Evolutionary conservation across 1,140 invertebrate genomes (phyloP).

Genomic region (Drosophila persimilis): DNA sequence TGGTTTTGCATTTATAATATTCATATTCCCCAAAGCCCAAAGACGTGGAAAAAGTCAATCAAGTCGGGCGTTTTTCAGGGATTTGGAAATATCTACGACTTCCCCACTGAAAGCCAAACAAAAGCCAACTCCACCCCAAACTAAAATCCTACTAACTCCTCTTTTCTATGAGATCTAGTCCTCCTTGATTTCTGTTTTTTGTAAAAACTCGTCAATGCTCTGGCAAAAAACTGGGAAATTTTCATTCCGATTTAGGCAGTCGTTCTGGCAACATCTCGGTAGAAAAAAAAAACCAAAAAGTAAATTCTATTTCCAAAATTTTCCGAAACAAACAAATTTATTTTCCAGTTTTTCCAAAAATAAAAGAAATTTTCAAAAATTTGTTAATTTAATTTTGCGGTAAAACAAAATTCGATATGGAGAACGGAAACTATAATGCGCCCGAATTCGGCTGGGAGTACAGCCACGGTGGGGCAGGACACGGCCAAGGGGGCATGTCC

Average conservation of each 20-base stretch:
- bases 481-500: background rate
- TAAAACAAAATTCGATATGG: conserved; percentile 33
- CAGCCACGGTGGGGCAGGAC: conserved; percentile 8
- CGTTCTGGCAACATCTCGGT: conserved; percentile 28
- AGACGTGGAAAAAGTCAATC: background rate
- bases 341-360: background rate
- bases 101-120: too few relatives aligned
- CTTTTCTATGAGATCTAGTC: too few relatives aligned
- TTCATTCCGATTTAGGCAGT: conserved; percentile 41
- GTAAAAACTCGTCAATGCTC: too few relatives aligned
- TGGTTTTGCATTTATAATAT: conserved; percentile 19
- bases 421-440: conserved; percentile 34
- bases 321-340: too few relatives aligned
- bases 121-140: too few relatives aligned
- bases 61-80: background rate
- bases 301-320: too few relatives aligned
- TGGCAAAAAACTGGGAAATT: too few relatives aligned
- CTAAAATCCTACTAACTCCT: too few relatives aligned
- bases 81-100: too few relatives aligned
- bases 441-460: conserved; percentile 57
- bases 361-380: conserved; percentile 9
- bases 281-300: conserved; percentile 11
- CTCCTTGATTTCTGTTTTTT: too few relatives aligned
- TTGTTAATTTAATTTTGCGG: conserved; percentile 7
- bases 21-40: background rate